Evolutionary conservation across 1,140 invertebrate species (phyloP).

Genomic region (Chlorops oryzae): DNA sequence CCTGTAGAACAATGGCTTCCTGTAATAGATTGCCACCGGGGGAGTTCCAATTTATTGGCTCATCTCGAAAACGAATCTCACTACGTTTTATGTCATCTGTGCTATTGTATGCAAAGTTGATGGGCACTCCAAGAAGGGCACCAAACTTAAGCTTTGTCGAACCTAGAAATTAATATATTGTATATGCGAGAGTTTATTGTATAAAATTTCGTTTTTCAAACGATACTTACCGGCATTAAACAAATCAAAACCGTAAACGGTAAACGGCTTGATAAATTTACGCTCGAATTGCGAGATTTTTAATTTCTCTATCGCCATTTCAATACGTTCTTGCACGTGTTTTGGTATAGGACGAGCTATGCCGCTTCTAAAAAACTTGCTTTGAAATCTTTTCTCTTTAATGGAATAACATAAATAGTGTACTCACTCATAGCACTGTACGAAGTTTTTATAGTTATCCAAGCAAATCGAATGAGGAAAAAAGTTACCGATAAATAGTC

Average conservation of each 20-base stretch:
- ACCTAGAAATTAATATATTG: no score
- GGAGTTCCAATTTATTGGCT: constrained; percentile 56
- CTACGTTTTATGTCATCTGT: constrained; percentile 48
- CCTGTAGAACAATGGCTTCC: constrained; percentile 61
- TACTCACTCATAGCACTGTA: constrained; percentile 53
- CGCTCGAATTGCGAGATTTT: constrained; percentile 43
- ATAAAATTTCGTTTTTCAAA: no score
- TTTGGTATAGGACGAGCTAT: constrained; percentile 45
- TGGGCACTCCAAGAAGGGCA: constrained; percentile 58
- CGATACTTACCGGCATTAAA: constrained; percentile 48
- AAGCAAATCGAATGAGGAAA: constrained; percentile 53
- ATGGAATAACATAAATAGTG: background rate
- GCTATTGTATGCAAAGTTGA: constrained; percentile 54
- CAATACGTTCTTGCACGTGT: constrained; percentile 42
- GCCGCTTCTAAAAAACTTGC: constrained; percentile 45
- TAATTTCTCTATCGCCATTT: constrained; percentile 53
- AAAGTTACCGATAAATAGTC: constrained; percentile 34
- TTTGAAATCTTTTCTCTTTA: constrained; percentile 2
- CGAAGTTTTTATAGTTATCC: constrained; percentile 49
- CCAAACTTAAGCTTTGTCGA: constrained; percentile 48
- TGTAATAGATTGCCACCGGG: constrained; percentile 56
- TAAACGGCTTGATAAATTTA: constrained; percentile 53
- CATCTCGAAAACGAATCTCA: constrained; percentile 51
- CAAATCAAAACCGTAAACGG: constrained; percentile 58
- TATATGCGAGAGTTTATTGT: no score